Evolutionary conservation across 2,113 vertebrate genomes (phyloP), one percentile per base, ranked within the genome.

Genomic region (Crotalus viridis): DNA sequence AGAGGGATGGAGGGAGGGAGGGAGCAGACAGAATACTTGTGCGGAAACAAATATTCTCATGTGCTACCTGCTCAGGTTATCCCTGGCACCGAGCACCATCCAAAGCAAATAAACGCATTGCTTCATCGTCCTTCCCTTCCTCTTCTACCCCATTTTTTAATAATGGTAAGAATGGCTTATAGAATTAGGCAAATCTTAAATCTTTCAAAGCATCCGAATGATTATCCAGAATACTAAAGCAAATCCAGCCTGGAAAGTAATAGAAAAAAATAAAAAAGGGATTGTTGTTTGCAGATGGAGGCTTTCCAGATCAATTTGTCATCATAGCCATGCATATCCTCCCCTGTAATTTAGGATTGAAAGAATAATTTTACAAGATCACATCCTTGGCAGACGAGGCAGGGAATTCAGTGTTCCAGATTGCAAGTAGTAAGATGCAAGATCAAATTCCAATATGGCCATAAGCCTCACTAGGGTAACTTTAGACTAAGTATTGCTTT

Each of bases 151-250:
- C 5, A 3, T 39, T 86, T 69, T 43, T 88, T 88, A 54, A 88
- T 21, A 92, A 91, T 10, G 90, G 55, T 43, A 87, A 69, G 85
- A 88, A 64, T 54, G 91, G 85, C 54, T 92, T 92, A 54, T 28
- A 64, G 86, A 88, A 56, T 89, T 92, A 89, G 33, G 21, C 52
- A 89, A 92, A 43, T n/a, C 17, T 33, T 55, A 92, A 92, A 81
- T 56, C 87, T 92, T 57, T 57, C 69, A n/a, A 89, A 89, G 48
- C 91, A 74, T 89, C 33, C 0, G 51, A 69, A n/a, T 86, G 64
- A 59, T 39, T 90, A 28, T 15, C 89, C 87, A 22, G 87, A 24
- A 56, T 57, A 56, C 56, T 24, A 85, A 89, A 24, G n/a, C 1
- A 39, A 15, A 26, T 24, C 28, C 39, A 81, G 61, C 5, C 48